Percentiles rank a stretch among this genome's conserved stretches.
These are phyloP conservation scores for Glaucidium brasilianum DNA, from an alignment of 2,113 vertebrate genomes.

Conservation along the genomic window DNA sequence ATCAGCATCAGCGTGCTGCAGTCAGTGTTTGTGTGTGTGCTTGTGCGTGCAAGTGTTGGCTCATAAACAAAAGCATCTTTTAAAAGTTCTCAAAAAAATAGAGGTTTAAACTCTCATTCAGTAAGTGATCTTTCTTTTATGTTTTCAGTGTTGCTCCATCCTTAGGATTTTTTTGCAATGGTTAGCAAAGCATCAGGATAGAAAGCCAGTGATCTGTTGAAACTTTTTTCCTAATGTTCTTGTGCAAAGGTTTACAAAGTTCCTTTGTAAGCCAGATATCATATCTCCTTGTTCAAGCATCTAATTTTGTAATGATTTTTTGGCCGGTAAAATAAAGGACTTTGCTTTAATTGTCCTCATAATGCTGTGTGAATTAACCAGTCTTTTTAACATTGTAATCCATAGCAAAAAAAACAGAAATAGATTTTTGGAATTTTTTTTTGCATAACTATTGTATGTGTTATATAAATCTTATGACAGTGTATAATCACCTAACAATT, in stretches of 20 bases:
- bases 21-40: not conserved
- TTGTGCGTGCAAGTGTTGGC: rapidly evolving
- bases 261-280: not conserved
- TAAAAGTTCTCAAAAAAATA: not conserved
- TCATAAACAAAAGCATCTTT: not conserved
- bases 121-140: not conserved
- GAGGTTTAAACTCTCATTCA: not conserved
- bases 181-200: not conserved
- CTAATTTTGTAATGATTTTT: not conserved
- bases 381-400: not conserved
- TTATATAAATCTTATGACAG: not conserved
- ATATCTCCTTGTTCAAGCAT: not conserved
- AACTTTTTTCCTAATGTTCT: not conserved
- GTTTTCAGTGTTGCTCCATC: not conserved
- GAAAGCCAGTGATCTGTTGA: not conserved
- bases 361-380: not conserved
- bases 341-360: not conserved
- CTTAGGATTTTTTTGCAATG: not conserved
- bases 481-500: not conserved
- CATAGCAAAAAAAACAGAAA: not conserved
- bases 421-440: not conserved
- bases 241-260: not conserved
- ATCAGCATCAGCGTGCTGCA: not conserved
- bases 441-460: not conserved
- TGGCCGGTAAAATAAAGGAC: not conserved